Percentiles rank a stretch among this genome's conserved stretches.
Evolutionary conservation across 2,888 invertebrate genomes (phyloP).

Genomic region (Drosophila anomalata): DNA sequence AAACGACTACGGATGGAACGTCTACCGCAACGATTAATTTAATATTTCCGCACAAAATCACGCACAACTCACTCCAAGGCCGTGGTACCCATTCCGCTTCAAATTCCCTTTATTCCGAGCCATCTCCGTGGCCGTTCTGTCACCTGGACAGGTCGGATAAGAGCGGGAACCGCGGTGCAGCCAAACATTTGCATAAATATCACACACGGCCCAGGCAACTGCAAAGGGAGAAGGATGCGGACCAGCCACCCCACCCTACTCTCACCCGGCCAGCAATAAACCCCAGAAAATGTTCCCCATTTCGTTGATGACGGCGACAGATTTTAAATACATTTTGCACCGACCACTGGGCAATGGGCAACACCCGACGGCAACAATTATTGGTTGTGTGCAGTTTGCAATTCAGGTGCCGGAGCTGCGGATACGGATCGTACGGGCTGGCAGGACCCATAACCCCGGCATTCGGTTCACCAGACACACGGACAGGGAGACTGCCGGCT

Average conservation of each 20-base stretch:
- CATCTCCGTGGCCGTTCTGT: slow-evolving; percentile 16
- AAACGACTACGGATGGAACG: neutral
- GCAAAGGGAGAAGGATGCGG: neutral
- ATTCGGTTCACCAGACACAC: neutral
- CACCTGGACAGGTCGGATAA: slow-evolving; percentile 39
- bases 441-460: neutral
- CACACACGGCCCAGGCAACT: slow-evolving; percentile 11
- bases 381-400: slow-evolving; percentile 51
- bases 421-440: slow-evolving; percentile 17
- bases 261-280: slow-evolving; percentile 6
- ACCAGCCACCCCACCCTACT: neutral
- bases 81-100: slow-evolving; percentile 1
- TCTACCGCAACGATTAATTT: slow-evolving; percentile 39
- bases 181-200: slow-evolving; percentile 54
- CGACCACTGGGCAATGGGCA: slow-evolving; percentile 49
- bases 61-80: slow-evolving; percentile 32
- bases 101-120: slow-evolving; percentile 1
- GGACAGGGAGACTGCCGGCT: neutral
- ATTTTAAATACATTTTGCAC: slow-evolving; percentile 75
- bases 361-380: slow-evolving; percentile 66
- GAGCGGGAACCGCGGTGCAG: slow-evolving; percentile 29
- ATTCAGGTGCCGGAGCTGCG: slow-evolving; percentile 33
- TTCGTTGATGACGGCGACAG: slow-evolving; percentile 62
- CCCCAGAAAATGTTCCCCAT: slow-evolving; percentile 43
- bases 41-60: slow-evolving; percentile 40